Base-by-base conservation (phyloP, 2,113 vertebrate species). In the Anolis sagrei region DNA sequence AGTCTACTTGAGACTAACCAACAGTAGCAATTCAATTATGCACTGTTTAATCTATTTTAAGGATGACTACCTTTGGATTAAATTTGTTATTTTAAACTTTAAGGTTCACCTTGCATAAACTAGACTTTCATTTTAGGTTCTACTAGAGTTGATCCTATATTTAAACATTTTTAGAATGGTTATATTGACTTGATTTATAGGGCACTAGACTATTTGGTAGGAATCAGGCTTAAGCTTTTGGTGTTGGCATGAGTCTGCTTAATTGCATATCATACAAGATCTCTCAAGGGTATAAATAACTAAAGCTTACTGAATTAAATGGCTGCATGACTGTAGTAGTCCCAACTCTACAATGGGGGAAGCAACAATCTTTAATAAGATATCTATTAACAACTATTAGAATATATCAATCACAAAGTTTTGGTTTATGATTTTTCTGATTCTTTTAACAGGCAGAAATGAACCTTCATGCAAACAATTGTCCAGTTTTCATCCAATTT, bases 21-120 rank as follows among this genome's bases (percentile, higher is more conserved):
- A 58, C 54, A 58, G 64, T 27, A 27, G 29, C 27, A 27, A 27
- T 9, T 66, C 7, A 66, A 66, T 66, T 18, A 27, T 7, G 18
- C 5, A 25, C 25, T 66, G 9, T 66, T 66, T 5, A 29, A 68
- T 68, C 27, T 29, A 68, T 11, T 68, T 2, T 68, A 29, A 68
- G 64, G 7, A 29, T 8, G 10, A 27, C 25, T 68, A 29, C 25
- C 25, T 68, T 68, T 5, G 27, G 64, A 68, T 68, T 29, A 29
- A 68, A 68, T 29, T 2, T 29, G 29, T 68, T 29, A 11, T 82
- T 69, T 73, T 0, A 6, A 84, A 77, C 1, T 84, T 16, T n/a
- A 89, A 81, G 11, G 54, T 75, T 82, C 86, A 79, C 3, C 29
- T 91, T 87, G 89, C 88, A 86, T 90, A 82, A 83, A 78, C 78